Evolutionary conservation across 1,140 invertebrate genomes (phyloP), one percentile per base, ranked within the genome.

Genomic region (Dreissena rostriformis): DNA sequence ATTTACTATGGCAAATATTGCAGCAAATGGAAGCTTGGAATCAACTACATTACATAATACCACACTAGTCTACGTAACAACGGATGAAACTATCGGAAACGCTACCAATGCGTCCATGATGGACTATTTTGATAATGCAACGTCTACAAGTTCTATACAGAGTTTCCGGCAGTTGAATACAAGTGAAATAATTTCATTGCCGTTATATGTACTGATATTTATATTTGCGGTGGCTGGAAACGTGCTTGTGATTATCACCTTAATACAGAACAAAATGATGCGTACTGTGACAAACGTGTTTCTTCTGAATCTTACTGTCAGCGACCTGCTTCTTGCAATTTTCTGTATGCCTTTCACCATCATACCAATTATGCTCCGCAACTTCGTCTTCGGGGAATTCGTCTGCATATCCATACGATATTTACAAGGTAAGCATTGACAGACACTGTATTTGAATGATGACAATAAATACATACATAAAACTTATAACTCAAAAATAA

Each of bases 331-430:
- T 8, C 94, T 98, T 51, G 97, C 97, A 5, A 96, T 98, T 0
- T 96, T 98, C 91, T 98, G 97, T 90, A 96, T 98, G 95, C 97
- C 97, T 0, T 97, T 98, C 86, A 98, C 97, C 0, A 94, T 98
- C 19, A 95, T 97, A 7, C 97, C 97, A 4, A 96, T 96, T 49
- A 94, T 98, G 22, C 94, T 97, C 83, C 94, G 96, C 88, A 95
- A 97, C 90, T 98, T 98, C 92, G 95, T 98, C 63, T 98, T 98
- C 87, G 97, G 97, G 1, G 94, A 95, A 28, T 93, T 95, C 0
- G 95, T 98, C 94, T 98, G 97, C 94, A 96, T 97, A 89, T 92
- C 97, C n/a, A 97, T 98, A 86, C 95, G 97, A 0, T 98, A 97
- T 92, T 95, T 97, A 71, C 97, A 93, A 91, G 90, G 91, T 91